Base-by-base conservation (phyloP, 2,888 invertebrate genomes). In the Acrobasis repandana region DNA sequence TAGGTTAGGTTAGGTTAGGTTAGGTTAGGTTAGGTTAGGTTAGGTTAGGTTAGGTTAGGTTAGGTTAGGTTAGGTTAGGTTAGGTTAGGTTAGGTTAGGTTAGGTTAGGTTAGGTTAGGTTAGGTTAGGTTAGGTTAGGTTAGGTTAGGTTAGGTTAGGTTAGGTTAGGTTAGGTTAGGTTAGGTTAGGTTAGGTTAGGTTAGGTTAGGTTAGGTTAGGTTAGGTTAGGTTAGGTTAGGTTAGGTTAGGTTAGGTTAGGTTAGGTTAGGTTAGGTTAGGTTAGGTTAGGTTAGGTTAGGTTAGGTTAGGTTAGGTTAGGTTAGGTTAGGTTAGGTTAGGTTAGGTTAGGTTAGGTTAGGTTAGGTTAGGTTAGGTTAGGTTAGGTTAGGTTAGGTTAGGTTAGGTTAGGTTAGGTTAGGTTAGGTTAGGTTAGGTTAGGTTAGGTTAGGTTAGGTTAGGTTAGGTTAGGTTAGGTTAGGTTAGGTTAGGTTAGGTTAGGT, bases 1-100 rank as follows among this genome's bases (percentile, higher is more conserved):
- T 63, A 62, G 62, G 63, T 62, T 62, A 62, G 62, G 63, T 58
- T 63, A 62, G 61, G 61, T 62, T 58, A 60, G 61, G 61, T 61
- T 61, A 63, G 65, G 61, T 61, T 58, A 61, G 61, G 63, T 61
- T 58, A 61, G 66, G 61, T 61, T 51, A 59, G 63, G 61, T 61
- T 50, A 56, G 56, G 63, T 58, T 50, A 56, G 58, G 62, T 58
- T 54, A 61, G 64, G 63, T 61, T 59, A 61, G 63, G 63, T 61
- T 61, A 63, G 63, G 63, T 61, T 61, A 60, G 56, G 59, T 56
- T 58, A 54, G 59, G 62, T 59, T 48, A 56, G 62, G 62, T 59
- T 54, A 62, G 62, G 62, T 59, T 59, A 61, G 61, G 64, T 58
- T 61, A 61, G 63, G 63, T 61, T 48, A 58, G 61, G 62, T 60